Base-by-base conservation (phyloP, 1,140 invertebrate genomes). In the Pantala flavescens region DNA sequence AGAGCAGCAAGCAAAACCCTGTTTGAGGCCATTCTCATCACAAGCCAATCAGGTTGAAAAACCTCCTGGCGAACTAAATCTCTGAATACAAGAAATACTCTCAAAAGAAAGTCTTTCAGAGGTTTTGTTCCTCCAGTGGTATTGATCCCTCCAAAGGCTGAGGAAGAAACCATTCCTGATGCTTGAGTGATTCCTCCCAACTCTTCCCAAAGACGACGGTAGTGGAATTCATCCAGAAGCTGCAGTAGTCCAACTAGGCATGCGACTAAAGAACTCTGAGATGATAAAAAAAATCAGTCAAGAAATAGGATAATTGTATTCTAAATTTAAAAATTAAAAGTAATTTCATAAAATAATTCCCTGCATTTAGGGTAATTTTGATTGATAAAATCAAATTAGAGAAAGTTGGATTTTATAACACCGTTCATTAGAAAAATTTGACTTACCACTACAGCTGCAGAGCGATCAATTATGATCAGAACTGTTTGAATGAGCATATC, bases 31-130 rank as follows among this genome's bases (percentile, higher is more conserved):
- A 98, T 91, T 80, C 93, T 90, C 82, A 99, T 93, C 14, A 97
- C 90, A 72, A 96, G 85, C 97, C 97, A 99, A 81, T 98, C 96
- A 0, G 87, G 83, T 5, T 94, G 91, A 80, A 96, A 98, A 0
- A 98, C 91, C 77, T 93, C 90, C 81, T 93, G 86, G 77, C 89
- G 86, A 19, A 97, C 89, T 5, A 98, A 85, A 81, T 94, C 90
- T 24, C 90, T 87, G 77, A 98, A 92, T 0, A 98, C 92, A 14
- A 95, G 84, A 78, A 98, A 91, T 7, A 95, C 90, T 77, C 95
- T 87, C 79, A 96, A 89, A 0, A 98, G 85, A 80, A 98, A 96
- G 78, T 98, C 95, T 81, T 96, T 94, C 0, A 96, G 83, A 0
- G 90, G 88, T 78, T 91, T 92, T 5, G 88, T 83, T 77, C 92